Conservation (phyloP, 2,797 vertebrate genomes). For the Liasis olivaceus region DNA sequence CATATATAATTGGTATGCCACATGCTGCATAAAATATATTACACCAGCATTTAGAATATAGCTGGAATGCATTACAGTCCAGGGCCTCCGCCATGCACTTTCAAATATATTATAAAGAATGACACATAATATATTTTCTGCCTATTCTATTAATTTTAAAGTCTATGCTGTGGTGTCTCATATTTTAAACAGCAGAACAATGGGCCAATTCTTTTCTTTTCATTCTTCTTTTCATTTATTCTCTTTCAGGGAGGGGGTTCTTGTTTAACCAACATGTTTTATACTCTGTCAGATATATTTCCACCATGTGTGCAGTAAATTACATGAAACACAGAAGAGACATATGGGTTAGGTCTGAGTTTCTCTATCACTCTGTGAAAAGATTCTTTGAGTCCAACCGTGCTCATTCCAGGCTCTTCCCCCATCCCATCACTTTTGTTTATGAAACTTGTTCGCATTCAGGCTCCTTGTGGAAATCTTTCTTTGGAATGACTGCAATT, state of each 20-base stretch:
- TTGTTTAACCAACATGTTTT: conserved; percentile 62
- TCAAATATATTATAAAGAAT: conserved; percentile 73
- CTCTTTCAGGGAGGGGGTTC: neutral
- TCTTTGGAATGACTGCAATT: neutral
- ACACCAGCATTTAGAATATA: conserved; percentile 61
- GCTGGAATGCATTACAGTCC: conserved; percentile 63
- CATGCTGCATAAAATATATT: conserved; percentile 63
- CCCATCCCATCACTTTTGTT: neutral
- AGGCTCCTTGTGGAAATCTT: neutral
- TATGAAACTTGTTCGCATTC: neutral
- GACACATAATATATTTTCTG: conserved; percentile 73
- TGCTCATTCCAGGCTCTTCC: conserved; percentile 14
- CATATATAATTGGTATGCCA: conserved; percentile 34
- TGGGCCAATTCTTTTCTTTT: conserved; percentile 57
- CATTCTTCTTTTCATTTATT: conserved; percentile 47
- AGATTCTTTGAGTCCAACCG: conserved; percentile 49
- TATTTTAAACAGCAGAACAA: conserved; percentile 68
- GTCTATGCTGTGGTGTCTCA: conserved; percentile 60
- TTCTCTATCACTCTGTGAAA: conserved; percentile 55
- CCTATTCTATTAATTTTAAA: conserved; percentile 71
- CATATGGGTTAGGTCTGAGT: conserved; percentile 64
- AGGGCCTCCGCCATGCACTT: conserved; percentile 68
- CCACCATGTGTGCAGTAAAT: conserved; percentile 64
- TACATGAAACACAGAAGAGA: conserved; percentile 52
- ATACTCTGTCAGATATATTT: conserved; percentile 65